Conservation (phyloP, 1,140 invertebrate species). For the Heliconius hewitsoni region DNA sequence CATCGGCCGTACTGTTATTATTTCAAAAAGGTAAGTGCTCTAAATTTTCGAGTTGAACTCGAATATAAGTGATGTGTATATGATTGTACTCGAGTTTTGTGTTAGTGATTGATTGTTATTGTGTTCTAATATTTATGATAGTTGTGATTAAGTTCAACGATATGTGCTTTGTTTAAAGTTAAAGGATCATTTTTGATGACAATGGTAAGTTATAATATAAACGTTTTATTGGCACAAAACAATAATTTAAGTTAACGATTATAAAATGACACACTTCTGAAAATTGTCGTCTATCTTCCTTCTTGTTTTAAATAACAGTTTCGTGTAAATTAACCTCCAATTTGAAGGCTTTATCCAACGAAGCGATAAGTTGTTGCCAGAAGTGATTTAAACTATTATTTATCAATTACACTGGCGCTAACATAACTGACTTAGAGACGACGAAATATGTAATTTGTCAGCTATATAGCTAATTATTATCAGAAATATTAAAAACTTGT, state of each 20-base stretch:
- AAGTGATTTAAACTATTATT: slow-evolving; percentile 21
- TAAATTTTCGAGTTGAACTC: neutral
- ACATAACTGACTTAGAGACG: neutral
- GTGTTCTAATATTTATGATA: neutral
- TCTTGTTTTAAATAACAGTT: slow-evolving; percentile 21
- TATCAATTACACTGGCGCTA: slow-evolving; percentile 3
- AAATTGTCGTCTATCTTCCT: neutral
- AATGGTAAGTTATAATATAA: neutral
- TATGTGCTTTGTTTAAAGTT: neutral
- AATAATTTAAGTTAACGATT: neutral
- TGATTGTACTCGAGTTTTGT: neutral
- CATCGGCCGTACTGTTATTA: too few species aligned
- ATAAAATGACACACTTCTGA: neutral
- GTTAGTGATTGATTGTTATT: neutral
- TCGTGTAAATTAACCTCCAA: slow-evolving; percentile 21
- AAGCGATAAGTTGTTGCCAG: slow-evolving; percentile 22
- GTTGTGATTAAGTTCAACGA: neutral
- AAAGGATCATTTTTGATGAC: neutral
- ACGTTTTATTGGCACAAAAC: neutral
- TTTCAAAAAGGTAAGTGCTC: slow-evolving; percentile 59
- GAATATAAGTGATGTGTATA: neutral
- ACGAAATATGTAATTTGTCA: neutral
- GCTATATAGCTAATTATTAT: neutral
- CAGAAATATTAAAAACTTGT: neutral
- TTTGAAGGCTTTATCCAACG: slow-evolving; percentile 28